Base-by-base conservation (phyloP, 2,888 invertebrate genomes). In the Eupithecia vulgata region DNA sequence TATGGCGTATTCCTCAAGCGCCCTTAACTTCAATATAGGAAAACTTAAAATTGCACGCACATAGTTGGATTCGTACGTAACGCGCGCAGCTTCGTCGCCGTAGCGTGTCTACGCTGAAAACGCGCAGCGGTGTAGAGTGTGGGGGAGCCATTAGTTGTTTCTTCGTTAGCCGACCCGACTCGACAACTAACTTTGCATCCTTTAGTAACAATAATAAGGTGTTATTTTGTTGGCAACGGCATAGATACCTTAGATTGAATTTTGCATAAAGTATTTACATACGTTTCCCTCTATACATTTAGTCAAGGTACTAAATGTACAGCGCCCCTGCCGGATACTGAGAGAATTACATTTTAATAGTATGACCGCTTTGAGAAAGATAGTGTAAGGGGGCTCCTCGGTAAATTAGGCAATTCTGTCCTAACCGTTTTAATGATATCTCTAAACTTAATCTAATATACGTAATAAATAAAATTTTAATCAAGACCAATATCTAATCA, bases 1-100 rank as follows among this genome's bases (percentile, higher is more conserved):
- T 83, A 78, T 37, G 15, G 61, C 4, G 34, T 61, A 15, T 34
- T 34, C 8, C 17, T 17, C 30, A 34, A 59, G 12, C 30, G 34
- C 34, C 34, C 34, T 34, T 61, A 61, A 10, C 34, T 61, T 30
- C 61, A 3, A 61, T 15, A 34, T 15, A 61, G 17, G 34, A 61
- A 61, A 61, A 61, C n/a, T 34, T 30, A 34, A 57, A 25, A 57
- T 57, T 25, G 21, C 57, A 57, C 25, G 57, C 57, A 57, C 13
- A 57, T 57, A 57, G 57, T 21, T 25, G 5, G 21, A 21, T 10
- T 52, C 10, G 57, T 57, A 57, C 52, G 21, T 52, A 52, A 52
- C 21, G 21, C 21, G 25, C 48, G 42, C 15, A 52, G 48, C 57
- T 57, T 57, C 21, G 13, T 25, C n/a, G 45, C 1, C 25, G 57